phyloP scores from a whole-genome alignment of 2,888 invertebrate species.

The Cotesia congregata region DNA sequence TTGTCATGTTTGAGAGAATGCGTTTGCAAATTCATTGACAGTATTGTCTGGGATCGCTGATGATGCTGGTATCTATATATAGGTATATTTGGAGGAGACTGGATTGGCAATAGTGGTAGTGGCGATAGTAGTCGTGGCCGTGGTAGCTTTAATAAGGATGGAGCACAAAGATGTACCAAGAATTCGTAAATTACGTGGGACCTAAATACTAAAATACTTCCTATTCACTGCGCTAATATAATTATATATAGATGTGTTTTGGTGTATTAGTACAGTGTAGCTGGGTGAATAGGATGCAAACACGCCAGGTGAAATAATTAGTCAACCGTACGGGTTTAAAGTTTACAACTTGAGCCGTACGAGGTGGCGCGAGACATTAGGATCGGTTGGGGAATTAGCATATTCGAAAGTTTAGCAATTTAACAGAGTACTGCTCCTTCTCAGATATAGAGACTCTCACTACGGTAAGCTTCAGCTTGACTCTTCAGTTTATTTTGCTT shows the following conservation, averaged over 20 bases:
- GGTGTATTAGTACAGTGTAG: not conserved
- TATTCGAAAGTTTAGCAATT: slow-evolving; percentile 50
- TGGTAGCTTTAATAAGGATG: not conserved
- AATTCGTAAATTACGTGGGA: not conserved
- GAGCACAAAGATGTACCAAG: not conserved
- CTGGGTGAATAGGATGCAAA: slow-evolving; percentile 23
- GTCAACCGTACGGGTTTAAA: slow-evolving; percentile 37
- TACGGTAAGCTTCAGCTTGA: slow-evolving; percentile 31
- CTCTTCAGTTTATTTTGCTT: slow-evolving; percentile 30
- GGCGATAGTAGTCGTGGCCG: not conserved
- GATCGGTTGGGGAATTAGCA: slow-evolving; percentile 49
- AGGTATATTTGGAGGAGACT: not conserved
- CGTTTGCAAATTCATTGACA: slow-evolving; percentile 31
- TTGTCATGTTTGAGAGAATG: slow-evolving; percentile 17
- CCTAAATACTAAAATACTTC: not conserved
- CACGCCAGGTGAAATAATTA: slow-evolving; percentile 37
- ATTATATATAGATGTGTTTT: not conserved
- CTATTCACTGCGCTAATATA: not conserved
- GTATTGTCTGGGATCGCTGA: slow-evolving; percentile 2
- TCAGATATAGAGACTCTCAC: slow-evolving; percentile 19
- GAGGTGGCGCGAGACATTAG: slow-evolving; percentile 44
- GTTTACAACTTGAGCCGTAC: slow-evolving; percentile 26
- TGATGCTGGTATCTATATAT: not conserved
- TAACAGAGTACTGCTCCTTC: slow-evolving; percentile 39
- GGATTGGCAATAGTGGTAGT: not conserved